Conservation (phyloP, 1,140 invertebrate species). For the Drosophila sp. region DNA sequence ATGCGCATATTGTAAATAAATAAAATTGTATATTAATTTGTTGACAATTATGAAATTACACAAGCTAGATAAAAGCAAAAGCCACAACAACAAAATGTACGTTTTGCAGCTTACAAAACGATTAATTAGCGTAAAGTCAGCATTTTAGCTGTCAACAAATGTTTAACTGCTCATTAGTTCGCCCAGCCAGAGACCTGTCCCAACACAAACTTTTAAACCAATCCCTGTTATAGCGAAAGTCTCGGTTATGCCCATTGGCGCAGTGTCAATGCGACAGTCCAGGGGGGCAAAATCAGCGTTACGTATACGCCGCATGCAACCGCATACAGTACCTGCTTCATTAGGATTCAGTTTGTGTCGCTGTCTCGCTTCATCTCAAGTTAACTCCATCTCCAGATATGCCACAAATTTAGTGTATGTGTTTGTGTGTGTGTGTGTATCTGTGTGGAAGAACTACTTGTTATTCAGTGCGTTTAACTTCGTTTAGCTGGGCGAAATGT, state of each 20-base stretch:
- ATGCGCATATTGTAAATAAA: slow-evolving; percentile 67
- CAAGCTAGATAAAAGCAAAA: slow-evolving; percentile 51
- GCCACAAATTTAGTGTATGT: slow-evolving; percentile 31
- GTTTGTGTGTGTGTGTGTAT: slow-evolving; percentile 26
- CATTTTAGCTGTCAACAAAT: slow-evolving; percentile 70
- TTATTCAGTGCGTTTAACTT: slow-evolving; percentile 80
- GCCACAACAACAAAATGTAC: slow-evolving; percentile 29
- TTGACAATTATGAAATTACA: slow-evolving; percentile 79
- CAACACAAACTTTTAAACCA: background rate
- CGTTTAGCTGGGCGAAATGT: slow-evolving; percentile 80
- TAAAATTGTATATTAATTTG: slow-evolving; percentile 77
- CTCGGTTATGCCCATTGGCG: background rate
- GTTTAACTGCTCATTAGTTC: slow-evolving; percentile 76
- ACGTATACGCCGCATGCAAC: slow-evolving; percentile 64
- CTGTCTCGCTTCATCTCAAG: slow-evolving; percentile 62
- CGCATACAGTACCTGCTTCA: slow-evolving; percentile 58
- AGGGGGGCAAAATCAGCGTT: slow-evolving; percentile 47
- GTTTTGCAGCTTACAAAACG: slow-evolving; percentile 64
- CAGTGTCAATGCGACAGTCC: slow-evolving; percentile 41
- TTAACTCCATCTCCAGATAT: slow-evolving; percentile 51
- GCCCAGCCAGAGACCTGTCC: background rate
- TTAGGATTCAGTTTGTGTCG: slow-evolving; percentile 68
- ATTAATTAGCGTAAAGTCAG: slow-evolving; percentile 71
- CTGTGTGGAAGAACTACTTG: slow-evolving; percentile 70
- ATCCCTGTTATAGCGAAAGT: slow-evolving; percentile 3